Base-by-base conservation (phyloP, 2,888 invertebrate species). In the Noctua comes region DNA sequence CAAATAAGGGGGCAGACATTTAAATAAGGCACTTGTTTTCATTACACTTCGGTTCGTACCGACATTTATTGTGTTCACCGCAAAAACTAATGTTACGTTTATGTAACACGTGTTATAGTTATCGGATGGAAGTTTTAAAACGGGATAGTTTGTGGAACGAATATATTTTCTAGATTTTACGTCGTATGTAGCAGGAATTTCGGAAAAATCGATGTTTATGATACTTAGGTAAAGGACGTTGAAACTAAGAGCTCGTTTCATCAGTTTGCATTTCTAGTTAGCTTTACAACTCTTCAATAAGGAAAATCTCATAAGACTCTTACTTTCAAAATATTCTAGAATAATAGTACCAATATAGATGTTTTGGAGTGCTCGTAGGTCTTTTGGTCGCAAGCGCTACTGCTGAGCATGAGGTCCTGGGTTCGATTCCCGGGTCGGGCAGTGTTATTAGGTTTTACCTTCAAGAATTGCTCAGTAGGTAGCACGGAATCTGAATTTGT, bases 1-100 rank as follows among this genome's bases (percentile, higher is more conserved):
- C 95, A 96, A 96, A 96, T 93, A 96, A 92, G 92, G 92, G 86
- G 92, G 92, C 90, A 92, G 91, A 94, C 95, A 94, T 95, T 95
- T 95, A 95, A 95, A 95, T 95, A 95, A 93, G 92, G 93, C 92
- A 92, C 93, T 93, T 93, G 92, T 93, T 93, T 94, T 95, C 94
- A 94, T 94, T 94, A 94, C 92, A 91, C 89, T 92, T 91, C 89
- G 89, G 88, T 87, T 89, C 86, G 85, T 83, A 82, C 82, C 84
- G 84, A 88, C 86, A 78, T 86, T 87, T 88, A 90, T 90, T 88
- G 88, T 85, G 88, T 87, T 88, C 86, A 78, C 86, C 84, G 82
- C 80, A 81, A 84, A 80, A 86, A 88, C 86, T 78, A 85, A 82
- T 80, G 80, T 80, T 78, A 85, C 77, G 31, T 80, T 84, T 76